These are phyloP conservation scores for Erpetoichthys calabaricus DNA, from an alignment of 2,797 vertebrate genomes.

Conservation along the genomic window DNA sequence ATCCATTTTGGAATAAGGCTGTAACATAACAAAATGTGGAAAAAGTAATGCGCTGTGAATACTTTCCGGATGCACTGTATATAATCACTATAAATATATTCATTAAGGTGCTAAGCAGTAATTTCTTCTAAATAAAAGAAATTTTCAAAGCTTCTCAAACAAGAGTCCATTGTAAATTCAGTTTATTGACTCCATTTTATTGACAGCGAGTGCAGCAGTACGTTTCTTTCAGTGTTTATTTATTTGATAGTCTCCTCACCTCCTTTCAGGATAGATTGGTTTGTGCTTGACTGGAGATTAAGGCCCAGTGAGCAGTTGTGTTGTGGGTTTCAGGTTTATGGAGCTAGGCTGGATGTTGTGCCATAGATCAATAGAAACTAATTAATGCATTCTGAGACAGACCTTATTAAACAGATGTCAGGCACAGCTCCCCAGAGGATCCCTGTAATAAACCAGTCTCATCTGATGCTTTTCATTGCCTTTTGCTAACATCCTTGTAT, in stretches of 20 bases:
- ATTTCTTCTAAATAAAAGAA: no score
- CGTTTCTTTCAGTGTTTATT: neutral
- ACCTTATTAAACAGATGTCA: conserved; percentile 34
- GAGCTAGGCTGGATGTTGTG: conserved; percentile 17
- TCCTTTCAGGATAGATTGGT: conserved; percentile 1
- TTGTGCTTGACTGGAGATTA: conserved; percentile 6
- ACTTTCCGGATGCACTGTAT: no score
- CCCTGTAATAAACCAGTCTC: conserved; percentile 43
- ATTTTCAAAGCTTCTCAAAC: no score
- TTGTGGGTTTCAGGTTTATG: conserved; percentile 25
- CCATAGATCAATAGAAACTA: conserved; percentile 43
- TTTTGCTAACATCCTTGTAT: conserved; percentile 39
- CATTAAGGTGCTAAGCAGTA: no score
- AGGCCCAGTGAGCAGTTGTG: conserved; percentile 34
- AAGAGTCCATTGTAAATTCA: no score
- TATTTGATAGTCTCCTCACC: conserved; percentile 1
- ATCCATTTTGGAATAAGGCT: no score
- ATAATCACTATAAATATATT: no score
- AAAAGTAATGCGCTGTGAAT: no score
- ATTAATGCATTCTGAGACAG: conserved; percentile 45
- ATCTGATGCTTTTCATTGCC: conserved; percentile 46
- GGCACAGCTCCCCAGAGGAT: conserved; percentile 36
- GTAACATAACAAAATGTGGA: no score
- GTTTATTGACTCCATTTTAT: neutral
- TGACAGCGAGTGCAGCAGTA: neutral